Conservation (phyloP, 2,797 vertebrate species). For the Pogonophryne albipinna region DNA sequence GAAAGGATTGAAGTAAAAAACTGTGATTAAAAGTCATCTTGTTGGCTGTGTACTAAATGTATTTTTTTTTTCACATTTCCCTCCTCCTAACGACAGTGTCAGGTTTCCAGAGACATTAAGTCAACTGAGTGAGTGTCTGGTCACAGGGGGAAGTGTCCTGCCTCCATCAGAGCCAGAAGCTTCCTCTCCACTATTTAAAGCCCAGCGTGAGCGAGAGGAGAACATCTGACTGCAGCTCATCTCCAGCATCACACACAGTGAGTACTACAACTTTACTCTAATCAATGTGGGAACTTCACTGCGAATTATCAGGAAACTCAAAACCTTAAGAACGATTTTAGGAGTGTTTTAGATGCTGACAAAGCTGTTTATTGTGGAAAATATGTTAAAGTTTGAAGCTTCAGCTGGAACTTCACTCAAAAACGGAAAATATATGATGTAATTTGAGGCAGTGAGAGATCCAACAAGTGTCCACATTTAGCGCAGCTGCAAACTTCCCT, state of each 20-base stretch:
- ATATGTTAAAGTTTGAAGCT: background rate
- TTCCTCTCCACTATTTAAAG: conserved; percentile 78
- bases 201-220: conserved; percentile 40
- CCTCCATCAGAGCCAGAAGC: conserved; percentile 51
- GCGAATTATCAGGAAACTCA: background rate
- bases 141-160: conserved; percentile 73
- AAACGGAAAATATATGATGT: background rate
- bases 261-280: conserved; percentile 51
- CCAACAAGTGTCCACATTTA: conserved; percentile 28
- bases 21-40: too few species aligned
- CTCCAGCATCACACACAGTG: conserved; percentile 60
- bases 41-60: too few species aligned
- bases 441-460: background rate
- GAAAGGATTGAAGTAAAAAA: too few species aligned
- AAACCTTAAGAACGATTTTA: background rate
- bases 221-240: conserved; percentile 42
- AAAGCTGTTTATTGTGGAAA: background rate
- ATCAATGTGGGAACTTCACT: background rate
- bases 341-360: background rate
- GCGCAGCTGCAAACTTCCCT: background rate
- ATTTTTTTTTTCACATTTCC: background rate
- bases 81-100: background rate
- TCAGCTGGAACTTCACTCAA: too few species aligned
- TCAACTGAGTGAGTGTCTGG: conserved; percentile 11
- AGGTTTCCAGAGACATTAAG: conserved; percentile 17